Conservation (phyloP, 2,113 vertebrate genomes). For the Gavia stellata region DNA sequence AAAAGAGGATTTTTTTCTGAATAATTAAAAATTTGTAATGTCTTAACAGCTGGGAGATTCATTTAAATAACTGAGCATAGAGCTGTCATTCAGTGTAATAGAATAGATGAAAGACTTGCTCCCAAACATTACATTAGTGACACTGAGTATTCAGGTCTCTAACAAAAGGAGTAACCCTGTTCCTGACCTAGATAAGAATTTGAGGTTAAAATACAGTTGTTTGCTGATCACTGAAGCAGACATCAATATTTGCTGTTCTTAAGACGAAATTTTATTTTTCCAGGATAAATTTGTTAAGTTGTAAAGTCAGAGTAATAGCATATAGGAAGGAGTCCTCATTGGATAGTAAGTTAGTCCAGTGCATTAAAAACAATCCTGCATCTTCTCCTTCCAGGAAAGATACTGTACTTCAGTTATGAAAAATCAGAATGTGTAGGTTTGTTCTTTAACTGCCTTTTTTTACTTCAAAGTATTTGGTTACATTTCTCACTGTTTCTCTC, state of each 20-base stretch:
- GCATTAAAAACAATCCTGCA: neutral
- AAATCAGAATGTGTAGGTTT: neutral
- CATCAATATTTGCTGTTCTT: neutral
- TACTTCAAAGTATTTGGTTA: neutral
- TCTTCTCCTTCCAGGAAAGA: neutral
- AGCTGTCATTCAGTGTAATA: neutral
- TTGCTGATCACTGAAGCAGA: neutral
- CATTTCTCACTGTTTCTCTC: neutral
- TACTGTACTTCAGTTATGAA: neutral
- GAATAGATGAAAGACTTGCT: neutral
- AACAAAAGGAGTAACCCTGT: neutral
- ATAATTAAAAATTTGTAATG: neutral
- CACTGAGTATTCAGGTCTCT: neutral
- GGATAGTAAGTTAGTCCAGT: neutral
- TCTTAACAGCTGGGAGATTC: neutral
- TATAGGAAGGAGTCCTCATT: neutral
- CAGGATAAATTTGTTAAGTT: neutral
- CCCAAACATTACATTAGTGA: neutral
- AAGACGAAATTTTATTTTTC: neutral
- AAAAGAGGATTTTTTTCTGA: neutral
- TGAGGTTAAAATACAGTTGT: neutral
- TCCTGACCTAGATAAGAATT: neutral
- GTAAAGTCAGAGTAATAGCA: neutral
- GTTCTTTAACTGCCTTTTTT: neutral
- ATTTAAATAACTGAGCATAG: neutral